Evolutionary conservation across 1,140 invertebrate genomes (phyloP), one percentile per base, ranked within the genome.

Genomic region (Leptopilina clavipes): DNA sequence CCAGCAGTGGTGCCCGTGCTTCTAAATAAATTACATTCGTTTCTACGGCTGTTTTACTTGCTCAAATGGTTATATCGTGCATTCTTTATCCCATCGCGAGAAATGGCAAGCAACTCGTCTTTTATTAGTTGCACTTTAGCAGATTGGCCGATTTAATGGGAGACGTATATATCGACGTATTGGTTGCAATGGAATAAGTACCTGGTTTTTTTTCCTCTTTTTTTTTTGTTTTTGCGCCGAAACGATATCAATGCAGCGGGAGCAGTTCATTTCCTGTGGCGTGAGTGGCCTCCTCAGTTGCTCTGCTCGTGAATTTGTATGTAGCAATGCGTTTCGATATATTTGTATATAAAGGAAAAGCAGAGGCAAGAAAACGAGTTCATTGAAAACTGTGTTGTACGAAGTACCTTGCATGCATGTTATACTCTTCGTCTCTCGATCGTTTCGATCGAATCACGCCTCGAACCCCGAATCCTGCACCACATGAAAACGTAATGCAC

Each of bases 61-160:
- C 19, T 65, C 6, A 65, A n/a, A 31, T 65, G 22, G 59, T 65
- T 65, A 25, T 25, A 65, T 65, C 25, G 22, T 65, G 59, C 59
- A 65, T 25, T 31, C 59, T 65, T 65, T 65, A 65, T 65, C 14
- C 59, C 31, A 65, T 31, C 22, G n/a, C n/a, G 59, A 22, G 14
- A 65, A 31, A 65, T 14, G 14, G 59, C 59, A 1, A 37, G 59
- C 59, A 14, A 25, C 22, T 65, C 56, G 59, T 65, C 59, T 65
- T 65, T 65, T 65, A 65, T 65, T 65, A 65, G 59, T 65, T 65
- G 59, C 59, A 65, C 59, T 65, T 65, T 65, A 65, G 59, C 22
- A 65, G 59, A 65, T 65, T 65, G 59, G 59, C 59, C 59, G 59
- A 65, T 65, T 65, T 65, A 65, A 65, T 37, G 19, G 7, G 22